phyloP scores from a whole-genome alignment of 2,888 invertebrate species.

The Epistrophe eligans region DNA sequence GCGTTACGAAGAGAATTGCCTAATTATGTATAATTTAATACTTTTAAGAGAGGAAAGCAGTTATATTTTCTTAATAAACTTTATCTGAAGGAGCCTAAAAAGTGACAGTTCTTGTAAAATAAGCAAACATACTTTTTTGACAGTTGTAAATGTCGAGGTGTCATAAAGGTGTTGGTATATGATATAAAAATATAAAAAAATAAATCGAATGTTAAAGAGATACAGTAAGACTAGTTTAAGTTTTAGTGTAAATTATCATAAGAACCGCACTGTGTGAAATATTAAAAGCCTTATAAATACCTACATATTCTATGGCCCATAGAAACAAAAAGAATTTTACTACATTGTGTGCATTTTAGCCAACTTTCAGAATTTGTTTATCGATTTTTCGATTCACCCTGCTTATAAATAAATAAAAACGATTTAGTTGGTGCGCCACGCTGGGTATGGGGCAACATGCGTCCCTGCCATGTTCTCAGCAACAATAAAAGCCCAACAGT shows the following conservation, averaged over 20 bases:
- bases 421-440: slow-evolving; percentile 19
- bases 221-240: too few species aligned
- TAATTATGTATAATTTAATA: too few species aligned
- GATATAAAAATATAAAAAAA: too few species aligned
- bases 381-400: slow-evolving; percentile 55
- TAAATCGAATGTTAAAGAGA: too few species aligned
- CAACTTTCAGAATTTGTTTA: slow-evolving; percentile 58
- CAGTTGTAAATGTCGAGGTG: too few species aligned
- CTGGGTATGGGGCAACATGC: slow-evolving; percentile 24
- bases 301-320: slow-evolving; percentile 1
- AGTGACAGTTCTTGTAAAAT: too few species aligned
- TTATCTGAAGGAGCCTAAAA: too few species aligned
- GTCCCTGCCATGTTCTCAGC: slow-evolving; percentile 23
- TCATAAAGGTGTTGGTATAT: too few species aligned
- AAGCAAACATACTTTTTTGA: too few species aligned
- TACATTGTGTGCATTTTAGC: slow-evolving; percentile 49
- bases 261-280: slow-evolving; percentile 22
- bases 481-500: slow-evolving; percentile 6
- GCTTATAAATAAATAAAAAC: slow-evolving; percentile 33
- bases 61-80: too few species aligned
- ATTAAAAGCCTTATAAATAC: neutral
- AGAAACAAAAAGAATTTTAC: slow-evolving; percentile 40
- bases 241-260: neutral
- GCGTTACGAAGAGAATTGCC: too few species aligned
- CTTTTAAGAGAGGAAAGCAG: too few species aligned